Conservation (phyloP, 2,888 invertebrate genomes). For the Rhamnusium bicolor region DNA sequence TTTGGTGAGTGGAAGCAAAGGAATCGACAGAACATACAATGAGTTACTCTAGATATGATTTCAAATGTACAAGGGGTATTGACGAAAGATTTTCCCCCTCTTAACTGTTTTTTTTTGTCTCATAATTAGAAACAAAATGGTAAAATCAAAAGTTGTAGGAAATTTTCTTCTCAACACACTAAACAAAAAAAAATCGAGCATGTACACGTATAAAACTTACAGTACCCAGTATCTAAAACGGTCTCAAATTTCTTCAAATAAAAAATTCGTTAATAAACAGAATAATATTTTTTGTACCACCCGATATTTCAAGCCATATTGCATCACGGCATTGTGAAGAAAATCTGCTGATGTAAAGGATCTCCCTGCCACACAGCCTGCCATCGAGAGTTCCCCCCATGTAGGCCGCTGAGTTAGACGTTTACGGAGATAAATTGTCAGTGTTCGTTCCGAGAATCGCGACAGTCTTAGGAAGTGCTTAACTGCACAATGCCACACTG, state of each 20-base stretch:
- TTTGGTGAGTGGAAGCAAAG: too few species aligned
- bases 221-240: too few species aligned
- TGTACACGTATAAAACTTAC: too few species aligned
- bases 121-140: too few species aligned
- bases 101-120: too few species aligned
- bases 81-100: too few species aligned
- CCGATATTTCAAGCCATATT: not conserved
- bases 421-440: constrained; percentile 24
- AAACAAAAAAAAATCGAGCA: too few species aligned
- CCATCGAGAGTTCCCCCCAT: not conserved
- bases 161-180: too few species aligned
- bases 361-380: not conserved
- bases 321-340: not conserved
- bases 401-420: constrained; percentile 13
- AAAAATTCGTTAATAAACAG: not conserved
- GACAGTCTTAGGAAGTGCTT: constrained; percentile 30
- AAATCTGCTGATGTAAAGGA: constrained; percentile 17
- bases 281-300: not conserved
- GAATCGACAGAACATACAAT: too few species aligned
- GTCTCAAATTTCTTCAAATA: not conserved
- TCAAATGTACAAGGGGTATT: too few species aligned
- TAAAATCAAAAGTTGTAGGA: too few species aligned
- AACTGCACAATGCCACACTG: constrained; percentile 21
- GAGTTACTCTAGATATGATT: too few species aligned
- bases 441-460: constrained; percentile 20